phyloP scores from a whole-genome alignment of 2,797 vertebrate genomes.

The Ataeniobius toweri region DNA sequence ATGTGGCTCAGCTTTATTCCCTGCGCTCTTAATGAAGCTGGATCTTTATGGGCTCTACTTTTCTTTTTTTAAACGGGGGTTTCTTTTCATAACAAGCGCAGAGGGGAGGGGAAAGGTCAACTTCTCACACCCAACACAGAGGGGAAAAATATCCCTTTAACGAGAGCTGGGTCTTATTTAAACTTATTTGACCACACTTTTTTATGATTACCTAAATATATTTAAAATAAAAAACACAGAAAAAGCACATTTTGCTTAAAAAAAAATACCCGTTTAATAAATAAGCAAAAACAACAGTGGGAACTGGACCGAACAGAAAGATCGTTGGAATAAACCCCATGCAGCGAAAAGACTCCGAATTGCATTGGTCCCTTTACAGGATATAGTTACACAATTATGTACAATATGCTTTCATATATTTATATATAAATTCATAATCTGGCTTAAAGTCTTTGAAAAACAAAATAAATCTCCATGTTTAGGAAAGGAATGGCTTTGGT shows the following conservation, averaged over 20 bases:
- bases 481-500: slow-evolving; percentile 55
- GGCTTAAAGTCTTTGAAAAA: slow-evolving; percentile 70
- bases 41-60: slow-evolving; percentile 55
- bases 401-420: slow-evolving; percentile 74
- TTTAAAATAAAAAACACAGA: slow-evolving; percentile 17
- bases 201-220: not conserved
- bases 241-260: slow-evolving; percentile 53
- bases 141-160: slow-evolving; percentile 3
- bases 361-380: slow-evolving; percentile 81
- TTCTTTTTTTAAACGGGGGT: slow-evolving; percentile 23
- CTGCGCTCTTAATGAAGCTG: slow-evolving; percentile 72
- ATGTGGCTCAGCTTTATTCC: slow-evolving; percentile 69
- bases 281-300: slow-evolving; percentile 88
- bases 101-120: not conserved
- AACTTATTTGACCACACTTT: not conserved
- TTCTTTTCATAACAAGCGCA: slow-evolving; percentile 65
- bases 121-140: slow-evolving; percentile 48
- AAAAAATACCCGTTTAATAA: slow-evolving; percentile 92
- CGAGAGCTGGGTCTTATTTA: not conserved
- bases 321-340: slow-evolving; percentile 74
- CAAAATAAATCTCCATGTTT: slow-evolving; percentile 63
- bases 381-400: slow-evolving; percentile 76
- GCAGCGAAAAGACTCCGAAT: slow-evolving; percentile 76
- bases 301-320: slow-evolving; percentile 83
- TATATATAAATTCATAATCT: slow-evolving; percentile 67